phyloP scores from a whole-genome alignment of 2,888 invertebrate species.

The Sinhomidia bicolor region DNA sequence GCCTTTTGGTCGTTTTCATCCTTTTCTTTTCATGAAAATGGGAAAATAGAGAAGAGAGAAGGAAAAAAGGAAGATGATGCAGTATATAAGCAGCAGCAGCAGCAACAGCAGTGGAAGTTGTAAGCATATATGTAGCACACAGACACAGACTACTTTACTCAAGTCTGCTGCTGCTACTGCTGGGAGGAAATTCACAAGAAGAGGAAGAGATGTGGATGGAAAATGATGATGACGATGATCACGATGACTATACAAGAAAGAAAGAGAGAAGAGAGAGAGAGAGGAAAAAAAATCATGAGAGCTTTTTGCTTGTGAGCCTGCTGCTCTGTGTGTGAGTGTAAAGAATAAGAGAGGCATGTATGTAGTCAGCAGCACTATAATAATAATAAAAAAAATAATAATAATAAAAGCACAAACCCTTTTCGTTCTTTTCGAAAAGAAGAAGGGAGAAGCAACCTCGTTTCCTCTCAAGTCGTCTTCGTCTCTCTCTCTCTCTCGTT shows the following conservation, averaged over 20 bases:
- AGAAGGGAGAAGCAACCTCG: conserved; percentile 56
- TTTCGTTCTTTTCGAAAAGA: not conserved
- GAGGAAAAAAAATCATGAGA: conserved; percentile 36
- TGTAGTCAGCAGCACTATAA: not conserved
- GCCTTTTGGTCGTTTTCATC: conserved; percentile 60
- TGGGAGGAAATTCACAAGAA: conserved; percentile 41
- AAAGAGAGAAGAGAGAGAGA: not conserved
- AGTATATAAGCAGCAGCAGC: not conserved
- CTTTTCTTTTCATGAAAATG: conserved; percentile 51
- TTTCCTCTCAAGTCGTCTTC: conserved; percentile 62
- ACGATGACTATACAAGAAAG: conserved; percentile 13
- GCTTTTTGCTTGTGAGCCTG: conserved; percentile 28
- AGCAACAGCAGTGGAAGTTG: not conserved
- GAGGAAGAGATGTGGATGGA: conserved; percentile 43
- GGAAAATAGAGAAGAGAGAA: not conserved
- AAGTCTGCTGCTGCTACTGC: not conserved
- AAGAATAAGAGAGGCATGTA: not conserved
- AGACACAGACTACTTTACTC: not conserved
- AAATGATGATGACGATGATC: conserved; percentile 51
- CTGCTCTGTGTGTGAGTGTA: not conserved
- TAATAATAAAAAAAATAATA: not conserved
- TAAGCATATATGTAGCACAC: not conserved
- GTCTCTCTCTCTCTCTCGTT: conserved; percentile 25
- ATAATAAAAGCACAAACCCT: not conserved
- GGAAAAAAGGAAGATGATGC: conserved; percentile 18